Conservation (phyloP, 2,113 vertebrate species). For the Pleuronectes platessa region DNA sequence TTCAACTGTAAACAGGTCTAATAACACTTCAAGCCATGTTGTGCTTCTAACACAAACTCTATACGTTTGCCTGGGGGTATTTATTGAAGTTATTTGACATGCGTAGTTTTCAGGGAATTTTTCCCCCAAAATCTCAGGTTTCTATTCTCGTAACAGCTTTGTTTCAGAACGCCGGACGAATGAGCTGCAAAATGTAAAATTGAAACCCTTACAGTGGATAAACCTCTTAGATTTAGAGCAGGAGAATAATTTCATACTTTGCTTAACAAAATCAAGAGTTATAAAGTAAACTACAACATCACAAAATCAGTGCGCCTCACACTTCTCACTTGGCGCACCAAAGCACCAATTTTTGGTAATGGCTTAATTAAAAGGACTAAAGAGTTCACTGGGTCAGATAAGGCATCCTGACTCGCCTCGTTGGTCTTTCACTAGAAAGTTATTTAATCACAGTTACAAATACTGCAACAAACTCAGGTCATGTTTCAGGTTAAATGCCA, state of each 20-base stretch:
- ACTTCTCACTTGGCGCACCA: not conserved
- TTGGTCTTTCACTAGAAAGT: slow-evolving; percentile 3
- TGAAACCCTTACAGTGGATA: too few relatives aligned
- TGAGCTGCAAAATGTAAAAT: not conserved
- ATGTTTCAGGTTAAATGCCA: slow-evolving; percentile 27
- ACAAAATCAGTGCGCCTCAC: not conserved
- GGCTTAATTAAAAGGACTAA: not conserved
- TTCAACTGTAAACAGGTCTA: not conserved
- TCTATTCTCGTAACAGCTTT: too few relatives aligned
- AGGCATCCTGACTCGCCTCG: not conserved
- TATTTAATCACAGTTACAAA: slow-evolving; percentile 21
- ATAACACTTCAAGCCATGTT: not conserved
- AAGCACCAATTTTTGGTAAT: not conserved
- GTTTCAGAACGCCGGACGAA: not conserved
- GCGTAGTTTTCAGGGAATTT: too few relatives aligned
- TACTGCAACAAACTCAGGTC: slow-evolving; percentile 6
- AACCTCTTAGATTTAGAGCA: not conserved
- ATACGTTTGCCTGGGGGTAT: not conserved
- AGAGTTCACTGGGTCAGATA: slow-evolving; percentile 13
- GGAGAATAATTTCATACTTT: not conserved
- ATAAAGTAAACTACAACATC: not conserved
- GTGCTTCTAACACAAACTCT: not conserved
- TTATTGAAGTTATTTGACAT: not conserved
- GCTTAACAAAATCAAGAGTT: not conserved
- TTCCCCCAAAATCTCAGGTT: too few relatives aligned